A percentile compares a stretch with the other conserved stretches of the same genome.
These are phyloP conservation scores for Malurus melanocephalus DNA, from an alignment of 2,113 vertebrate species.

Conservation along the genomic window DNA sequence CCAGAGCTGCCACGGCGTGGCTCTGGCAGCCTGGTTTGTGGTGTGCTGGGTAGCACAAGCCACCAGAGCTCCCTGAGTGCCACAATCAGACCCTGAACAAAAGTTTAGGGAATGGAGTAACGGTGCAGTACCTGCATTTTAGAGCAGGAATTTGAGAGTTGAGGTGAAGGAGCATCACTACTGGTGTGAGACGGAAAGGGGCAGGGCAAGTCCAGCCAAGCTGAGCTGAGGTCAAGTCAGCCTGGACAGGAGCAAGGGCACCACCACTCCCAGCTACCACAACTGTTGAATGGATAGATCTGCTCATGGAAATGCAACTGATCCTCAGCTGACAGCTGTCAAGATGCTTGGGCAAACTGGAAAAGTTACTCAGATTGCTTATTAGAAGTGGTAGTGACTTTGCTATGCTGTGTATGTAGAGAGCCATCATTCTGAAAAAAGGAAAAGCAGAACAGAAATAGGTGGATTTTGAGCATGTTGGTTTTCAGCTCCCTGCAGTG, in stretches of 20 bases:
- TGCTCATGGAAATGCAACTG: not conserved
- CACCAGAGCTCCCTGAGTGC: not conserved
- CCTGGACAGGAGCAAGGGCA: not conserved
- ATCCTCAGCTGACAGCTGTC: not conserved
- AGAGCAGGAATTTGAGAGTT: not conserved
- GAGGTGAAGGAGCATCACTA: not conserved
- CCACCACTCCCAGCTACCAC: not conserved
- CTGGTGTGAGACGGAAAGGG: not conserved
- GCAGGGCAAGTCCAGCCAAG: not conserved
- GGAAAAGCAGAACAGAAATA: not conserved
- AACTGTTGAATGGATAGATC: not conserved
- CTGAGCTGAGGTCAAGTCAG: not conserved
- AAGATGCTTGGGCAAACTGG: not conserved
- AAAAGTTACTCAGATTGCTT: not conserved
- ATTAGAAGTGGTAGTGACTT: not conserved
- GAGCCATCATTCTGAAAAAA: not conserved
- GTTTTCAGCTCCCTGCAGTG: not conserved
- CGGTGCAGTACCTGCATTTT: not conserved
- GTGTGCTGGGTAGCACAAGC: rapidly evolving
- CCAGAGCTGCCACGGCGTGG: not conserved
- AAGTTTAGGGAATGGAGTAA: not conserved
- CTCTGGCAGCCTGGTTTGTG: not conserved
- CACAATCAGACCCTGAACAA: not conserved
- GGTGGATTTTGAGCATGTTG: not conserved
- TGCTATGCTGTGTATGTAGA: rapidly evolving